Percentiles rank a stretch among this genome's conserved stretches.
Evolutionary conservation across 2,888 invertebrate species (phyloP).

Genomic region (Ariolimax columbianus): DNA sequence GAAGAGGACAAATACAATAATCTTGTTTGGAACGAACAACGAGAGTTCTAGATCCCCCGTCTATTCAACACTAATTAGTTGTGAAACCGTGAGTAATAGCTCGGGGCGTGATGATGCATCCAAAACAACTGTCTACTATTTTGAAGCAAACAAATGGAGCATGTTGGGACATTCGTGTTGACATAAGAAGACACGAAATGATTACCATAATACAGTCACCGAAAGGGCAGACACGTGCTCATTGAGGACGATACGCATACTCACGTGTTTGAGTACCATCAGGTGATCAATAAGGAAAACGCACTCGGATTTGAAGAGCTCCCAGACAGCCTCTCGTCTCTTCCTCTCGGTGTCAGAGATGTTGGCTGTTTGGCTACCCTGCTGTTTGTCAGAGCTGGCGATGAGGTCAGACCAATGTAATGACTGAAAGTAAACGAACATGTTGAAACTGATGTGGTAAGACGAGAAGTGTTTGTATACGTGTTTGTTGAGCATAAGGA

Average conservation of each 20-base stretch:
- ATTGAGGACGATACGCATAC: slow-evolving; percentile 57
- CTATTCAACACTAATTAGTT: no score
- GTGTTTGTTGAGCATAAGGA: no score
- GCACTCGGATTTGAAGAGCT: slow-evolving; percentile 83
- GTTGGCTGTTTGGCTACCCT: slow-evolving; percentile 57
- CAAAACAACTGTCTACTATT: no score
- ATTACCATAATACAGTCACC: background rate
- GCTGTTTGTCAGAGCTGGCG: slow-evolving; percentile 65
- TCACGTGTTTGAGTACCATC: slow-evolving; percentile 83
- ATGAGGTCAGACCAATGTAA: slow-evolving; percentile 77
- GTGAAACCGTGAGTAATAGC: no score
- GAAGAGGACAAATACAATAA: no score
- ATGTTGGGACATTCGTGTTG: no score
- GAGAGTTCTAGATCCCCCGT: no score
- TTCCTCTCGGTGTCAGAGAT: slow-evolving; percentile 76
- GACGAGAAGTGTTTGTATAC: no score
- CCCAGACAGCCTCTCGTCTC: slow-evolving; percentile 83
- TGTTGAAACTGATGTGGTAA: no score
- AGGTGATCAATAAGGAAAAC: slow-evolving; percentile 83
- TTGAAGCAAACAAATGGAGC: no score
- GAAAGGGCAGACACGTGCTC: background rate
- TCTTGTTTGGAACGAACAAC: no score
- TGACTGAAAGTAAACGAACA: slow-evolving; percentile 59
- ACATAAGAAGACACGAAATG: background rate
- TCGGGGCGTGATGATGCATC: no score